Conservation (phyloP, 2,113 vertebrate species). For the Mormyrus iriodes region DNA sequence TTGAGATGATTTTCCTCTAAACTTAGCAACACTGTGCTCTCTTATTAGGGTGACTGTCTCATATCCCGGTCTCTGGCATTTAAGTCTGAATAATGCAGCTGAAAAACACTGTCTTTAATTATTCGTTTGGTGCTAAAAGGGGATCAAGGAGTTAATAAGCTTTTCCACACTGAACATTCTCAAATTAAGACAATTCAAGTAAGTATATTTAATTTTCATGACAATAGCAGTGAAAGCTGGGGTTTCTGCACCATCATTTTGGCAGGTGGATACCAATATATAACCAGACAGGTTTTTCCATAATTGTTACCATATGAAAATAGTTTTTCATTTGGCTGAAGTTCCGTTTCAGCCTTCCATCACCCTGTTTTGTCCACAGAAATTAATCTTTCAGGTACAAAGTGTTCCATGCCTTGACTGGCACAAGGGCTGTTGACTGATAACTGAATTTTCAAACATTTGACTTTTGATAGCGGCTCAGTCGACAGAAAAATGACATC, state of each 20-base stretch:
- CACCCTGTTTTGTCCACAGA: not conserved
- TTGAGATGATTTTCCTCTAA: not conserved
- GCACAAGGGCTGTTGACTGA: not conserved
- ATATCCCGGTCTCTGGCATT: not conserved
- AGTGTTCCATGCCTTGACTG: not conserved
- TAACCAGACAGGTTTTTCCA: conserved; percentile 4
- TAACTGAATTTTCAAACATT: not conserved
- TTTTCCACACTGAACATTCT: not conserved
- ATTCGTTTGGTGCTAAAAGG: not conserved
- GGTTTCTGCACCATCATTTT: not conserved
- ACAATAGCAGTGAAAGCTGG: not conserved
- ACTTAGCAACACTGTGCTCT: not conserved
- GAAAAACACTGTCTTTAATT: not conserved
- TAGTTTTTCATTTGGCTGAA: not conserved
- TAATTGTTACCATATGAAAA: not conserved
- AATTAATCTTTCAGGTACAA: not conserved
- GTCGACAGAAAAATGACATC: not conserved
- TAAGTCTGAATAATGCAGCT: not conserved
- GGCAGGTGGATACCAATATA: not conserved
- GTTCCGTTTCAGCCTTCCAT: not conserved
- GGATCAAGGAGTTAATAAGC: not conserved
- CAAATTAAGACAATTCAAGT: not conserved
- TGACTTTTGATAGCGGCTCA: not conserved
- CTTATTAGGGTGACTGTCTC: not conserved
- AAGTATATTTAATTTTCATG: conserved; percentile 4